Evolutionary conservation across 2,113 vertebrate species (phyloP), one percentile per base, ranked within the genome.

Genomic region (Prunella himalayana): DNA sequence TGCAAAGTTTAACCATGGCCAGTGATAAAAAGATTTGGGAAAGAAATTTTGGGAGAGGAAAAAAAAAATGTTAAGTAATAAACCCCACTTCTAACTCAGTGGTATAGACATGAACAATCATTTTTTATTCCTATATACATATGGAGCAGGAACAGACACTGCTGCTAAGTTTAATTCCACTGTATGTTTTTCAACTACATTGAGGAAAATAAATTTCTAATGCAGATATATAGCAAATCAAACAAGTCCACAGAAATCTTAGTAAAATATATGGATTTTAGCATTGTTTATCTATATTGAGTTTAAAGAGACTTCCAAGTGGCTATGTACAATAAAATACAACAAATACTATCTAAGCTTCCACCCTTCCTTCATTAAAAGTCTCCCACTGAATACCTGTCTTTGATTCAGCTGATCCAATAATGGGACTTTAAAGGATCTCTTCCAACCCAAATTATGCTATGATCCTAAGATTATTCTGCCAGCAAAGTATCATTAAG

Each of bases 201-300:
- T 24, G 71, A 88, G 37, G 50, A 83, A 83, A 95, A 97, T 45
- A 96, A 81, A 72, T 45, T 83, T 96, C 78, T 90, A 86, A 75
- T 35, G 7, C 3, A 31, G 3, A 7, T 73, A 49, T 61, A 41
- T 77, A 95, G 53, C 75, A 96, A 94, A 87, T 81, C 75, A 96
- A 97, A 95, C n/a, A 95, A 94, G 65, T 81, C 50, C 86, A 71
- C 71, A 86, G 70, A 91, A 91, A 77, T 86, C 64, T 92, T 96
- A 84, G 71, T 60, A 93, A 97, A 97, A 94, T 94, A 92, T 37
- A 90, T 75, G 69, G 57, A 84, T 66, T 42, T 59, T 31, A 69
- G 10, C 50, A 57, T 49, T 88, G 50, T 81, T 60, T 78, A 16
- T 56, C 28, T 89, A 47, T 59, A 59, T 47, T 21, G 13, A 90